These are phyloP conservation scores for Drosophila pandora DNA, from an alignment of 1,140 invertebrate genomes.

Conservation along the genomic window DNA sequence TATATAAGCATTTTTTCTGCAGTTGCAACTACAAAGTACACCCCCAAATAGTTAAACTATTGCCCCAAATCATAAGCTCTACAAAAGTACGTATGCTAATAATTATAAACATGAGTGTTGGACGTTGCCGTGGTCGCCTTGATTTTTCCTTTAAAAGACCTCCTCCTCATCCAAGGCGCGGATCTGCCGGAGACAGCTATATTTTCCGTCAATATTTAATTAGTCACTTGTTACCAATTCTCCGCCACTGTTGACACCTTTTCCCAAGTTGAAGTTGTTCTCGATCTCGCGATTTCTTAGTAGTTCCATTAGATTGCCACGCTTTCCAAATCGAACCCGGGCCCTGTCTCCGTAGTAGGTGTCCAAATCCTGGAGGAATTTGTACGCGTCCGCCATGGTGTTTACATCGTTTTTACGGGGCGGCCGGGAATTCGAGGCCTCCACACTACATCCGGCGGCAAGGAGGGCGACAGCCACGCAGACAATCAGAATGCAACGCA, in stretches of 20 bases:
- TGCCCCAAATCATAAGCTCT: conserved; percentile 58
- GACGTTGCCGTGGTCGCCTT: conserved; percentile 32
- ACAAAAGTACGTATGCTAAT: conserved; percentile 26
- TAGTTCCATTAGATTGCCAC: conserved; percentile 52
- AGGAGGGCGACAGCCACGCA: conserved; percentile 59
- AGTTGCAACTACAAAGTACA: conserved; percentile 35
- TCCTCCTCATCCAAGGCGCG: conserved; percentile 56
- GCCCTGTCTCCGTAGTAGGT: conserved; percentile 78
- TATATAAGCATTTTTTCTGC: conserved; percentile 30
- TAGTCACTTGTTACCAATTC: conserved; percentile 52
- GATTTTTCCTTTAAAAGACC: conserved; percentile 32
- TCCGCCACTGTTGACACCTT: conserved; percentile 35
- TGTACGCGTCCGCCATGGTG: conserved; percentile 79
- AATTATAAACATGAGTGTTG: conserved; percentile 34
- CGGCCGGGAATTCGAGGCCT: conserved; percentile 69
- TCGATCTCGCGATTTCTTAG: conserved; percentile 57
- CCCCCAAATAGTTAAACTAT: conserved; percentile 57
- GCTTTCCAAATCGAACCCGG: conserved; percentile 70
- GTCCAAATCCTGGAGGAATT: conserved; percentile 81
- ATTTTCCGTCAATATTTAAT: not conserved
- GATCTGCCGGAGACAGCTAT: conserved; percentile 31
- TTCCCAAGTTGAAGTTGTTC: conserved; percentile 32
- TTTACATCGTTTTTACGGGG: conserved; percentile 78
- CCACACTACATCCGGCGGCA: conserved; percentile 52
- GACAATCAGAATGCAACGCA: conserved; percentile 66